Evolutionary conservation across 2,113 vertebrate genomes (phyloP).

Genomic region (Neogobius melanostomus): DNA sequence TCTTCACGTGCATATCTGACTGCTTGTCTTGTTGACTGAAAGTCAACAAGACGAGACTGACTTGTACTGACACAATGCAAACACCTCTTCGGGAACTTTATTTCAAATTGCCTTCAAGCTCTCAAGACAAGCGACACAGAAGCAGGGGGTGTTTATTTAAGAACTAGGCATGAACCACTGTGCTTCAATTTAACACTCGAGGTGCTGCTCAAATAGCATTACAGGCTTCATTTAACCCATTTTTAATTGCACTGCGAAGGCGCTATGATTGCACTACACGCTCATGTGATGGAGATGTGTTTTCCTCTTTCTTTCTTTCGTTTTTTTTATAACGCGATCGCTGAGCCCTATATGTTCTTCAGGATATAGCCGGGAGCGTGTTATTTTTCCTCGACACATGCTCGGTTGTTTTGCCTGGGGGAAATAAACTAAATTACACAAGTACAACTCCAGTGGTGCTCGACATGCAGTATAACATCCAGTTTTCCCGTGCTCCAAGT

Average conservation of each 20-base stretch:
- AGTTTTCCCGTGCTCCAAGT: conserved; percentile 4
- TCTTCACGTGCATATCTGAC: too few species aligned
- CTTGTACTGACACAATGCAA: too few species aligned
- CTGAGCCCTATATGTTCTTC: background rate
- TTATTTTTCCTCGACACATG: conserved; percentile 12
- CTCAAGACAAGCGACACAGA: conserved; percentile 11
- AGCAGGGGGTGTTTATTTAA: conserved; percentile 17
- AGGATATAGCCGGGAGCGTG: background rate
- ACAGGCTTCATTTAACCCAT: conserved; percentile 59
- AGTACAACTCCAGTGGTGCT: conserved; percentile 11
- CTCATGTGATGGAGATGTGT: conserved; percentile 16
- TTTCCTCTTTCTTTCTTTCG: background rate
- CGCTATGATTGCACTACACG: conserved; percentile 37
- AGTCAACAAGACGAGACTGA: too few species aligned
- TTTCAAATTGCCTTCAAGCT: conserved; percentile 12
- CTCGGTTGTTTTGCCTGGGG: conserved; percentile 8
- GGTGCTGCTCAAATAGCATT: conserved; percentile 51
- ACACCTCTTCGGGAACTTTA: background rate
- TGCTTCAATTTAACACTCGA: conserved; percentile 52
- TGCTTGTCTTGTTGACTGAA: too few species aligned
- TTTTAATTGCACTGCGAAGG: conserved; percentile 50
- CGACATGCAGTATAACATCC: background rate
- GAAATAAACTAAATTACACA: conserved; percentile 35
- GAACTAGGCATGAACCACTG: conserved; percentile 16
- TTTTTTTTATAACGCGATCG: conserved; percentile 5